Percentiles rank a stretch among this genome's conserved stretches.
phyloP scores from a whole-genome alignment of 2,113 vertebrate genomes.

The Orientallactaga bullata region DNA sequence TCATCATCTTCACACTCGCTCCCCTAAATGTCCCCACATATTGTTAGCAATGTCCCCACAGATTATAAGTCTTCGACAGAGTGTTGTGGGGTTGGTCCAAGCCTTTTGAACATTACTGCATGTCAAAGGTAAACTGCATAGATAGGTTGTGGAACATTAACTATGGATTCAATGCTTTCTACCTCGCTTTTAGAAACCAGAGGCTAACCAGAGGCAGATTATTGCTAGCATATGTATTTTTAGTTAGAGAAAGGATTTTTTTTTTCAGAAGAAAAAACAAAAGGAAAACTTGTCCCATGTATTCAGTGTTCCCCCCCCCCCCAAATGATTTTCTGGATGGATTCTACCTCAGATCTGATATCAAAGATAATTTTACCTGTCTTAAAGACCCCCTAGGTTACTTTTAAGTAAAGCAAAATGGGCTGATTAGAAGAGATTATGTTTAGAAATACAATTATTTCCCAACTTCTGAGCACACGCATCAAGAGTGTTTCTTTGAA shows the following conservation, averaged over 20 bases:
- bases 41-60: background rate
- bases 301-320: background rate
- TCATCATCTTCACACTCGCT: background rate
- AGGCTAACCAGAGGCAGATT: constrained; percentile 51
- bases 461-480: constrained; percentile 76
- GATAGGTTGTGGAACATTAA: background rate
- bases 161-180: constrained; percentile 4
- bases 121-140: background rate
- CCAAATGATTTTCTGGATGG: constrained; percentile 66
- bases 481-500: constrained; percentile 64
- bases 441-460: constrained; percentile 81
- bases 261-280: background rate
- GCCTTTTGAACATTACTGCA: background rate
- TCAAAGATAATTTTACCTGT: constrained; percentile 76
- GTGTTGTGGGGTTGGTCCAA: background rate
- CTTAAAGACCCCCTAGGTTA: constrained; percentile 73
- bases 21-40: background rate
- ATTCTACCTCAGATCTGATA: constrained; percentile 67
- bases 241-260: constrained; percentile 62
- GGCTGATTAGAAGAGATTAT: constrained; percentile 80
- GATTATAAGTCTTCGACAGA: background rate
- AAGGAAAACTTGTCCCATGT: constrained; percentile 57
- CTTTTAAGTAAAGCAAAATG: constrained; percentile 81
- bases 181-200: constrained; percentile 37
- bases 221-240: constrained; percentile 62